Evolutionary conservation across 2,113 vertebrate genomes (phyloP).

Genomic region (Toxostoma redivivum): DNA sequence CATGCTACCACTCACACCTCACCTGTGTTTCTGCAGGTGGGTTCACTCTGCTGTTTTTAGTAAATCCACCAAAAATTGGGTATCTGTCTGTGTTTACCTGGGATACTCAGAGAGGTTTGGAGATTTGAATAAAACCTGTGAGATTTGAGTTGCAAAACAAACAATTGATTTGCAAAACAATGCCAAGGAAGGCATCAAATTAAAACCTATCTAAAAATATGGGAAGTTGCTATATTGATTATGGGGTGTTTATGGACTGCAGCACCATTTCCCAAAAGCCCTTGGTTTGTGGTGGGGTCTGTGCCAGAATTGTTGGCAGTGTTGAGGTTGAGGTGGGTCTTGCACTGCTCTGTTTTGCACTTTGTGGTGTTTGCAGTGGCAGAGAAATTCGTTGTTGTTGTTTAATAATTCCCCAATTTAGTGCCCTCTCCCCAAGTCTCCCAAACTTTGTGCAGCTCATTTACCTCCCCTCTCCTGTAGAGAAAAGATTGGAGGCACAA

Average conservation of each 20-base stretch:
- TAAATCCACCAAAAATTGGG: not conserved
- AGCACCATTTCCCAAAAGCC: not conserved
- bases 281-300: not conserved
- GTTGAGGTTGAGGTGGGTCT: not conserved
- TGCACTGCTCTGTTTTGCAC: not conserved
- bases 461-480: not conserved
- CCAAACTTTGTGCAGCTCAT: not conserved
- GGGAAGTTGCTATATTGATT: too few species aligned
- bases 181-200: not conserved
- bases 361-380: not conserved
- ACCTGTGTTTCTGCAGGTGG: not conserved
- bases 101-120: rapidly evolving
- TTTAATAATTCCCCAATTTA: not conserved
- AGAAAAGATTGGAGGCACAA: not conserved
- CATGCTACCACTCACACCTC: rapidly evolving
- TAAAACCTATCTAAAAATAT: not conserved
- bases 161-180: too few species aligned
- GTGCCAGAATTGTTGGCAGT: not conserved
- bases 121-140: not conserved
- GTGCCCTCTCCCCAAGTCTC: not conserved
- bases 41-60: not conserved
- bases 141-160: not conserved
- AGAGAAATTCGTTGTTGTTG: not conserved
- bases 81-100: rapidly evolving
- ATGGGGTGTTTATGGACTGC: not conserved